Conservation (phyloP, 2,888 invertebrate species). For the Globia sparganii region DNA sequence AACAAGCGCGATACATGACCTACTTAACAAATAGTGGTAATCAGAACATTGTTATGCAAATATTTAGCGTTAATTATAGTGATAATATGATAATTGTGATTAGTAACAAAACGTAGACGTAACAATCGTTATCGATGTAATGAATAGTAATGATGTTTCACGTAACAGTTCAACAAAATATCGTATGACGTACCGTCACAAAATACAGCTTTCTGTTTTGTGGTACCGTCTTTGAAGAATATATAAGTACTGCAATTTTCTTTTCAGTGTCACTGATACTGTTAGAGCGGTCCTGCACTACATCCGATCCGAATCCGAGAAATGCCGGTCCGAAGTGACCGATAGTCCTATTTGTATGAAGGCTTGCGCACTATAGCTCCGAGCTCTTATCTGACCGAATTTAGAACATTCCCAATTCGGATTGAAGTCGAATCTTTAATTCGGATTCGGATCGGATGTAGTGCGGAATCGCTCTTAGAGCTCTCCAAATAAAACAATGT, state of each 20-base stretch:
- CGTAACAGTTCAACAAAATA: slow-evolving; percentile 2
- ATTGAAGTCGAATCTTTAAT: too few species aligned
- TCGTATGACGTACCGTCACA: not conserved
- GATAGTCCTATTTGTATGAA: too few species aligned
- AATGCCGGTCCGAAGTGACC: too few species aligned
- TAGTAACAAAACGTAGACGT: slow-evolving; percentile 35
- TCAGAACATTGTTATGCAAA: slow-evolving; percentile 38
- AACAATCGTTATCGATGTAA: slow-evolving; percentile 22
- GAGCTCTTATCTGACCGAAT: too few species aligned
- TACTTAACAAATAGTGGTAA: slow-evolving; percentile 50
- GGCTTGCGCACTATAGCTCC: too few species aligned
- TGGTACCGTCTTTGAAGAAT: slow-evolving; percentile 17
- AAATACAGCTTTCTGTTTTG: too few species aligned
- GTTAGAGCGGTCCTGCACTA: too few species aligned
- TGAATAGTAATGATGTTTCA: slow-evolving; percentile 1
- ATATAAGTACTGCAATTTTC: slow-evolving; percentile 21
- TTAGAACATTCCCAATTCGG: too few species aligned
- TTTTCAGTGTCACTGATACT: slow-evolving; percentile 24
- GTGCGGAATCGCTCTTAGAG: too few species aligned
- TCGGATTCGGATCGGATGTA: too few species aligned
- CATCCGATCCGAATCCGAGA: too few species aligned
- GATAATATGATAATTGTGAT: slow-evolving; percentile 53
- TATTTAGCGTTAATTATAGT: slow-evolving; percentile 39
- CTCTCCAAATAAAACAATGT: slow-evolving; percentile 30
- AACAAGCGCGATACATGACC: slow-evolving; percentile 44